Evolutionary conservation across 2,888 invertebrate species (phyloP).

Genomic region (Conistra vaccinii): DNA sequence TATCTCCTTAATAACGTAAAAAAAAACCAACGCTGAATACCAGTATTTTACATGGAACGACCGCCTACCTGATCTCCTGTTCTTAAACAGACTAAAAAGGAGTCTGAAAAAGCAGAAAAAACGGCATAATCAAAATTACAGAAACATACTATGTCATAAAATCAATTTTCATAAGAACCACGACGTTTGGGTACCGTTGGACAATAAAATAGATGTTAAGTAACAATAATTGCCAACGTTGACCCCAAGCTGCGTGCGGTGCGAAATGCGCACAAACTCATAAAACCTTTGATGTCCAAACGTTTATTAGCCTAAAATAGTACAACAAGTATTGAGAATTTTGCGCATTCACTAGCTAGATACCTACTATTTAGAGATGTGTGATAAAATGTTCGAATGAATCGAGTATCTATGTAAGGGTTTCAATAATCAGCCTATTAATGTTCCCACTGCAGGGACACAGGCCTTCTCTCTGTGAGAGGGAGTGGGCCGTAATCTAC

Average conservation of each 20-base stretch:
- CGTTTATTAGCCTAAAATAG: constrained; percentile 68
- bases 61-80: background rate
- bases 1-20: no score
- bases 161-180: constrained; percentile 8
- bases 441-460: no score
- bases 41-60: background rate
- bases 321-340: background rate
- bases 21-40: no score
- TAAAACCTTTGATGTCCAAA: constrained; percentile 34
- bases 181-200: constrained; percentile 19
- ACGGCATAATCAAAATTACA: background rate
- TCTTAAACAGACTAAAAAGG: background rate
- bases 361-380: background rate
- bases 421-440: no score
- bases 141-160: background rate
- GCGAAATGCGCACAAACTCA: constrained; percentile 23
- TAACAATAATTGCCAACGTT: constrained; percentile 19
- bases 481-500: no score
- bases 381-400: constrained; percentile 10
- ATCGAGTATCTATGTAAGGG: background rate
- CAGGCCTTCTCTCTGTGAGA: no score
- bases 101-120: background rate
- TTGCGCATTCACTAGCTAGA: background rate
- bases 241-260: background rate
- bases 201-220: constrained; percentile 29